phyloP scores from a whole-genome alignment of 2,888 invertebrate genomes.

The Eristalinus sepulchralis region DNA sequence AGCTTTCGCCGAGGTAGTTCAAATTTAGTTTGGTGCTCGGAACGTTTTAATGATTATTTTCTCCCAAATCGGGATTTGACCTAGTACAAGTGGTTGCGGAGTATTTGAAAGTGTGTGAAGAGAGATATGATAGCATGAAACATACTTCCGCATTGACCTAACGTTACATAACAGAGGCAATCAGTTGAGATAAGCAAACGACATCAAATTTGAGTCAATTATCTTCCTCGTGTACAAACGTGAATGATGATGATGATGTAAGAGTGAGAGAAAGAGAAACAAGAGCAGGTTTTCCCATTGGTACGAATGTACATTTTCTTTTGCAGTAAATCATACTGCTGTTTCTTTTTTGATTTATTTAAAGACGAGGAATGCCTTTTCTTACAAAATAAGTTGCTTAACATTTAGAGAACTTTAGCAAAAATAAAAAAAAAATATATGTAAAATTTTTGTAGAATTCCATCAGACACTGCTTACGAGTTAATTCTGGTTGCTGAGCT shows the following conservation, averaged over 20 bases:
- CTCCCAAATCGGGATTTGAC: background rate
- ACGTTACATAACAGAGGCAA: no score
- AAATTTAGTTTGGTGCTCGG: background rate
- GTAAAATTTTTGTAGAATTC: background rate
- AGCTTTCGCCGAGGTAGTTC: background rate
- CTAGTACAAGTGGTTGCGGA: background rate
- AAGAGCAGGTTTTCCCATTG: conserved; percentile 3
- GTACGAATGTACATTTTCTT: conserved; percentile 18
- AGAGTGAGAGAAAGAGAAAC: background rate
- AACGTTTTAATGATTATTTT: background rate
- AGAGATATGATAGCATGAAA: no score
- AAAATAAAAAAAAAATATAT: conserved; percentile 8
- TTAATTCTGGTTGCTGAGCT: background rate
- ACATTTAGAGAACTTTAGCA: conserved; percentile 4
- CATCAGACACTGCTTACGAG: background rate
- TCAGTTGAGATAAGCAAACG: no score
- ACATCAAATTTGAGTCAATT: no score
- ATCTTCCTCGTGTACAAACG: no score
- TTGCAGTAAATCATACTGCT: background rate
- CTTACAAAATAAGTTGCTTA: conserved; percentile 38
- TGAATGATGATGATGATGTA: background rate
- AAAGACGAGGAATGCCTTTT: conserved; percentile 63
- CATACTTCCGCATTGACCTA: no score
- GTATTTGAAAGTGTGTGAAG: background rate
- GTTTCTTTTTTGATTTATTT: background rate